Evolutionary conservation across 2,797 vertebrate species (phyloP), one percentile per base, ranked within the genome.

Genomic region (Tapera naevia): DNA sequence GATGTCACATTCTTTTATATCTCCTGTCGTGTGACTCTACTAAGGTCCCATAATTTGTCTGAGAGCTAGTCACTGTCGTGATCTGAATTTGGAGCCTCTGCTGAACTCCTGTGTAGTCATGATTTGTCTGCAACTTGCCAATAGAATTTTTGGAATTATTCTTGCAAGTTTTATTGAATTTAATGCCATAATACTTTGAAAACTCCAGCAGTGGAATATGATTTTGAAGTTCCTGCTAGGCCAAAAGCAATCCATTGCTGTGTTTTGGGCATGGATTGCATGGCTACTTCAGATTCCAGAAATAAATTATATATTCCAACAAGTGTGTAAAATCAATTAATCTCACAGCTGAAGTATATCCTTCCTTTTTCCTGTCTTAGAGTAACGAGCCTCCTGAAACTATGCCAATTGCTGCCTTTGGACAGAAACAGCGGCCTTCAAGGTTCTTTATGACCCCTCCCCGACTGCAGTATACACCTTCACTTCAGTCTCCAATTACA

Each of bases 301-400:
- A 88, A 33, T 21, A 86, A 65, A 80, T 50, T 9, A 6, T 5
- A 1, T 60, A 6, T 64, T 93, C 46, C 32, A 72, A 45, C 70
- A 64, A 22, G 18, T 41, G 30, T 50, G n/a, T 80, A 81, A 85
- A 62, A 48, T 62, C 50, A 89, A 46, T 81, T 17, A 61, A 43
- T 60, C 10, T 72, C 13, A 23, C n/a, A 27, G 19, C 23, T 93
- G 45, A 60, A 45, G 17, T 58, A 15, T 13, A 7, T 90, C 85
- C 46, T 57, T 56, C 62, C 37, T 96, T 90, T 90, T 66, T 62
- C 75, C 18, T 94, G 50, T 90, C 30, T 61, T 81, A 99, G 99
- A 99, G 99, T 94, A 99, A 99, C 3, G 99, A 99, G 93, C 99
- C 99, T 95, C 99, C 99, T 48, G 99, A 99, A 97, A 99, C 99